Conservation (phyloP, 2,797 vertebrate genomes). For the Simalia tracyae region DNA sequence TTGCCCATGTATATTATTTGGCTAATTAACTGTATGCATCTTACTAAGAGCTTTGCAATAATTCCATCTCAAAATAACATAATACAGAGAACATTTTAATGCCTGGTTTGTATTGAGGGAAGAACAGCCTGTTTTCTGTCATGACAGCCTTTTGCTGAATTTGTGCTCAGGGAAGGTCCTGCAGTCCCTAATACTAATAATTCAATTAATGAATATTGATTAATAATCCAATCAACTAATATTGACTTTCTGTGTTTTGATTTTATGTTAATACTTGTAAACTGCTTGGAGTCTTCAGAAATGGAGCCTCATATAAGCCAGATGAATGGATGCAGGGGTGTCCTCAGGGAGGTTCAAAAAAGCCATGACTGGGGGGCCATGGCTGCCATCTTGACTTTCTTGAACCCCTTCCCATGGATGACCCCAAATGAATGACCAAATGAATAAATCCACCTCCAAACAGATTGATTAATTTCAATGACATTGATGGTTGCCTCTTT, state of each 20-base stretch:
- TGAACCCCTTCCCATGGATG: not conserved
- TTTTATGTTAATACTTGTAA: not conserved
- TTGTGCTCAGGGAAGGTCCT: not conserved
- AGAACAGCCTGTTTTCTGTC: not conserved
- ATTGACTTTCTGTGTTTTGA: not conserved
- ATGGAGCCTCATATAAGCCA: not conserved
- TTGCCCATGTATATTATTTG: constrained; percentile 64
- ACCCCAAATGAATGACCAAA: not conserved
- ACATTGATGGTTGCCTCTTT: not conserved
- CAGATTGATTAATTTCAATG: not conserved
- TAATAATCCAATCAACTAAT: not conserved
- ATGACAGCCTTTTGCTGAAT: not conserved
- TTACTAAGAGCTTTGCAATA: constrained; percentile 48
- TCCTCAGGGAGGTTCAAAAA: not conserved
- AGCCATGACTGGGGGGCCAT: not conserved
- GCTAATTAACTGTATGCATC: constrained; percentile 70
- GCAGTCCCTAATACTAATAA: not conserved
- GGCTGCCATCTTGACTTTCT: not conserved
- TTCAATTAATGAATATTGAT: not conserved
- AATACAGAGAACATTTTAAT: not conserved
- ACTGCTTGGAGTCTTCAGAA: not conserved
- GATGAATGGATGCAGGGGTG: not conserved
- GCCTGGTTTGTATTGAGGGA: not conserved
- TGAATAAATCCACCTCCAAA: not conserved
- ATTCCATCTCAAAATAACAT: constrained; percentile 53